Base-by-base conservation (phyloP, 2,797 vertebrate genomes). In the Typhlichthys subterraneus region DNA sequence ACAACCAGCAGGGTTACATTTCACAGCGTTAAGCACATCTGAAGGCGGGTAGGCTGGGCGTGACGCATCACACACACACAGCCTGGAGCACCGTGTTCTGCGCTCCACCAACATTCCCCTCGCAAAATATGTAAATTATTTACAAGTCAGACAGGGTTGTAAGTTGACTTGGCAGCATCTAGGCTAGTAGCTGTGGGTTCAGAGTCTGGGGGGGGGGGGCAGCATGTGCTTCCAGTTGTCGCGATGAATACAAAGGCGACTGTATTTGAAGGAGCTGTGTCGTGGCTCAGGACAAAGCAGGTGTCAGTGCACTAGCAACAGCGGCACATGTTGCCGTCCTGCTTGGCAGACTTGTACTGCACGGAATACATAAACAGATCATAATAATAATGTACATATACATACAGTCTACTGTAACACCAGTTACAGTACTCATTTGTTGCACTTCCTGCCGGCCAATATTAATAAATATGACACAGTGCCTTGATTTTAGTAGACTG, bases 401-500 rank as follows among this genome's bases (percentile, higher is more conserved):
- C 11, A 7, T 1, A 7, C 17, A 59, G 65, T 61, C 52, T 17
- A 51, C 3, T n/a, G 2, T 53, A 53, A 12, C 19, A 45, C 3
- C 7, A 61, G 10, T 8, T 6, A 0, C 8, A 52, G 17, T 23
- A 23, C 9, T 15, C 46, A 57, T 67, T 57, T 67, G 42, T 1
- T 56, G 60, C 31, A 0, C 48, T 1, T 5, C 53, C 15, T 3
- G 2, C 65, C 70, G 5, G 49, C 1, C 51, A 53, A 51, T 86
- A 83, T 84, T 85, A 70, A 87, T 88, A 83, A 73, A 69, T 51
- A 47, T 0, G 38, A 48, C 64, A 49, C 45, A 57, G 19, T 11
- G 2, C 62, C 23, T 23, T 23, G 3, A 23, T 23, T 23, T 23
- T 23, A 4, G 23, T 23, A 23, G 23, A 23, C 23, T 23, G 23